Percentiles rank a stretch among this genome's conserved stretches.
phyloP scores from a whole-genome alignment of 1,140 invertebrate species.

The Chrysomallon squamiferum region DNA sequence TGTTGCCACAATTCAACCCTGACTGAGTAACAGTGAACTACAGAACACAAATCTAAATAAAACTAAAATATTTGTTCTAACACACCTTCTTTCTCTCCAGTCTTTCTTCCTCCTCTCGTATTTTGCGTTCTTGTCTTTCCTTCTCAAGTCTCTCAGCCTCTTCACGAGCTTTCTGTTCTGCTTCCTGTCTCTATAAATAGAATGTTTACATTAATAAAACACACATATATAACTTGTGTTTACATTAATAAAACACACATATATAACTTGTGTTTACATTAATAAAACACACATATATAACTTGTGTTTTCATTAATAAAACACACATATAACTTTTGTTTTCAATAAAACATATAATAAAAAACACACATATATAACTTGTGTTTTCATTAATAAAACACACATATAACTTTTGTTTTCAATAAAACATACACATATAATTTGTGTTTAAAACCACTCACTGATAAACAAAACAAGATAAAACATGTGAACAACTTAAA shows the following conservation, averaged over 20 bases:
- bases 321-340: background rate
- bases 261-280: background rate
- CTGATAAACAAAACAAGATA: no score
- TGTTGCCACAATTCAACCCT: no score
- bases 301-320: background rate
- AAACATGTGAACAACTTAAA: no score
- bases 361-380: background rate
- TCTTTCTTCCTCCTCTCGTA: constrained; percentile 55
- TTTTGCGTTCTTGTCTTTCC: constrained; percentile 49
- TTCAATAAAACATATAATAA: no score
- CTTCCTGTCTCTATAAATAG: constrained; percentile 52
- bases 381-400: background rate
- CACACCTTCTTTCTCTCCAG: constrained; percentile 54
- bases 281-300: background rate
- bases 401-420: background rate
- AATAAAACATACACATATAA: no score
- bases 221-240: background rate
- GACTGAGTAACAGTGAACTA: no score
- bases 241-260: background rate
- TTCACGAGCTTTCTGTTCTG: constrained; percentile 51
- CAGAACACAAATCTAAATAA: no score
- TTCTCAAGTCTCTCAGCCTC: constrained; percentile 52
- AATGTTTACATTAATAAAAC: background rate
- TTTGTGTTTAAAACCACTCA: no score
- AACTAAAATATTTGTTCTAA: background rate